A percentile compares a stretch with the other conserved stretches of the same genome.
Conservation (phyloP, 2,797 vertebrate species). For the Ambastaia sidthimunki region DNA sequence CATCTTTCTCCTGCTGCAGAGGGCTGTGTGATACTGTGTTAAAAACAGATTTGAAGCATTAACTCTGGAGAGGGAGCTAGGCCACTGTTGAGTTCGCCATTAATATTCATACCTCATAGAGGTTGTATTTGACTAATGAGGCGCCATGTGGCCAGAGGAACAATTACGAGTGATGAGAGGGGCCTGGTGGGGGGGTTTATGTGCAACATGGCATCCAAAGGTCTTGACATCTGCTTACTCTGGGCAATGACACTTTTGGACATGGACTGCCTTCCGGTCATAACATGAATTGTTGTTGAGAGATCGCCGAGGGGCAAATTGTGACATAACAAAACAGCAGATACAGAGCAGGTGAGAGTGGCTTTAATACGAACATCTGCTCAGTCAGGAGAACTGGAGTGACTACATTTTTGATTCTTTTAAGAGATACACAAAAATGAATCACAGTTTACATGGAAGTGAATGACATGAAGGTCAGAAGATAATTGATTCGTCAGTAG, state of each 20-base stretch:
- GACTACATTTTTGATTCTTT: not conserved
- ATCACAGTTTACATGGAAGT: not conserved
- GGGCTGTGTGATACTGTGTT: conserved; percentile 14
- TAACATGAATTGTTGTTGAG: conserved; percentile 34
- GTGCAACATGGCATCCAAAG: conserved; percentile 24
- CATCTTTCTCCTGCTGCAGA: not conserved
- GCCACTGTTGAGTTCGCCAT: conserved; percentile 51
- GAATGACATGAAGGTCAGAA: not conserved
- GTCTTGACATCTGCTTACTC: conserved; percentile 49
- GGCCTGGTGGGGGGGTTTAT: conserved; percentile 30
- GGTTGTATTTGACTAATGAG: conserved; percentile 59
- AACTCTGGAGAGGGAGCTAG: conserved; percentile 50
- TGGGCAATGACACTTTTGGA: conserved; percentile 38
- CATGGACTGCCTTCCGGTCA: conserved; percentile 33
- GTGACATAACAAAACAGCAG: not conserved
- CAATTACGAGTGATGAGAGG: conserved; percentile 47
- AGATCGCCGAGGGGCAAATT: conserved; percentile 11
- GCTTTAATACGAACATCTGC: conserved; percentile 39
- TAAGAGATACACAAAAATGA: not conserved
- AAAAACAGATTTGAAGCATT: conserved; percentile 58
- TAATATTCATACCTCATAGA: conserved; percentile 61
- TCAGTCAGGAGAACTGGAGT: not conserved
- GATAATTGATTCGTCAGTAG: too few relatives aligned
- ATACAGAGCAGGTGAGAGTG: not conserved
- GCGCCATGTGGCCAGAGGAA: conserved; percentile 42